Evolutionary conservation across 2,888 invertebrate genomes (phyloP).

Genomic region (Drosophila sordidula): DNA sequence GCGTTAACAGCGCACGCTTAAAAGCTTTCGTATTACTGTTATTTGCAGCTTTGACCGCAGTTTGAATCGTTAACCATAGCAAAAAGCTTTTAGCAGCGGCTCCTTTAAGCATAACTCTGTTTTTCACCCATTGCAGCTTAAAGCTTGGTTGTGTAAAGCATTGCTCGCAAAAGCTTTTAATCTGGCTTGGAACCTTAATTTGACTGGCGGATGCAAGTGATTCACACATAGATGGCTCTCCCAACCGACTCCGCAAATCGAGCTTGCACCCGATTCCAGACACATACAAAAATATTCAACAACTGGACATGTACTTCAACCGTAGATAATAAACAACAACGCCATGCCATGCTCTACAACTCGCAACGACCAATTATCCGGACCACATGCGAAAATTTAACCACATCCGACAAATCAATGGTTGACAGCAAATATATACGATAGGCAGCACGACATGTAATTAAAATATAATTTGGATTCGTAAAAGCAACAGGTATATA

Average conservation of each 20-base stretch:
- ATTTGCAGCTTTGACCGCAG: not conserved
- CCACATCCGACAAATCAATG: not conserved
- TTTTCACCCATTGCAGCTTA: not conserved
- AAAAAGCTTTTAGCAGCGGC: too few relatives aligned
- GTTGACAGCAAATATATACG: not conserved
- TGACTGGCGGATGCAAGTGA: not conserved
- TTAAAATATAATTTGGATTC: not conserved
- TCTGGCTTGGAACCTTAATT: not conserved
- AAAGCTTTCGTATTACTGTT: not conserved
- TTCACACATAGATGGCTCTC: slow-evolving; percentile 29
- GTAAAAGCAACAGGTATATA: slow-evolving; percentile 5
- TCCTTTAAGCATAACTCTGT: too few relatives aligned
- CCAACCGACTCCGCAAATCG: not conserved
- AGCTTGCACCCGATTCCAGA: not conserved
- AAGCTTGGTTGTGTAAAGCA: not conserved
- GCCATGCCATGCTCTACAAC: slow-evolving; percentile 13
- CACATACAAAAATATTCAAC: not conserved
- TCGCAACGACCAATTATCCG: slow-evolving; percentile 1
- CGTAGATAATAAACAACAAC: not conserved
- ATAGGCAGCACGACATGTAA: slow-evolving; percentile 20
- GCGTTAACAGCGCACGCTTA: not conserved
- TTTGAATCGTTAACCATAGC: not conserved
- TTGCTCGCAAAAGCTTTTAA: not conserved
- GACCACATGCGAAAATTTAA: slow-evolving; percentile 3
- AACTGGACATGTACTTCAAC: not conserved